A percentile compares a stretch with the other conserved stretches of the same genome.
Conservation (phyloP, 2,797 vertebrate species). For the Hippocampus kuda region DNA sequence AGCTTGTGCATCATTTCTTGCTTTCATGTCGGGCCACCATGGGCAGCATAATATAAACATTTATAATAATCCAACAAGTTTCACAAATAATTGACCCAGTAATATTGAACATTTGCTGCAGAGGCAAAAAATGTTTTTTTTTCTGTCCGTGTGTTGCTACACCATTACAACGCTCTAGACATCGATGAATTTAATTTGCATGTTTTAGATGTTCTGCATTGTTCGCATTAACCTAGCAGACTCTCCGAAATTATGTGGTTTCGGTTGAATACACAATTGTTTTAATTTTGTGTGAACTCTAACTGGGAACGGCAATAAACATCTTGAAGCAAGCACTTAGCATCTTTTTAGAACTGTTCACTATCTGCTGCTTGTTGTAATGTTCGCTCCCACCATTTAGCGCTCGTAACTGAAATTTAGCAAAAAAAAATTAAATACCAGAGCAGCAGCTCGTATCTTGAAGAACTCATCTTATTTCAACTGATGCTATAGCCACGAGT, state of each 20-base stretch:
- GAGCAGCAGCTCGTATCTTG: no score
- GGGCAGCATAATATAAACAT: neutral
- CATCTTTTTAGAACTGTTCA: neutral
- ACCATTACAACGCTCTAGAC: neutral
- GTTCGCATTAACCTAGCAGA: neutral
- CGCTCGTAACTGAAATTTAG: neutral
- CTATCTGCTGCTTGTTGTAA: neutral
- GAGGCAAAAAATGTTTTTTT: no score
- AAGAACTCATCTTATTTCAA: neutral
- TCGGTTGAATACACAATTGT: neutral
- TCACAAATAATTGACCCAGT: neutral
- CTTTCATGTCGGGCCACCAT: neutral
- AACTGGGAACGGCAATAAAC: neutral
- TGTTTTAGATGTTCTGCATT: neutral
- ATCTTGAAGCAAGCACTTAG: neutral
- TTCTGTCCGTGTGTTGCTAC: neutral
- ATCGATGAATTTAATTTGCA: neutral
- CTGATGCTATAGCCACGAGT: neutral
- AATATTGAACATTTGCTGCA: no score
- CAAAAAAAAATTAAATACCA: no score
- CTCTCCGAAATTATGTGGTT: neutral
- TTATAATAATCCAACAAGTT: neutral
- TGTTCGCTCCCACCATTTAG: neutral
- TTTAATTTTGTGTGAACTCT: no score
- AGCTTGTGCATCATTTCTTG: neutral